Evolutionary conservation across 37 sponge, comb jelly and placozoan species (phyloP).

Genomic region (Aphrocallistes beatrix): DNA sequence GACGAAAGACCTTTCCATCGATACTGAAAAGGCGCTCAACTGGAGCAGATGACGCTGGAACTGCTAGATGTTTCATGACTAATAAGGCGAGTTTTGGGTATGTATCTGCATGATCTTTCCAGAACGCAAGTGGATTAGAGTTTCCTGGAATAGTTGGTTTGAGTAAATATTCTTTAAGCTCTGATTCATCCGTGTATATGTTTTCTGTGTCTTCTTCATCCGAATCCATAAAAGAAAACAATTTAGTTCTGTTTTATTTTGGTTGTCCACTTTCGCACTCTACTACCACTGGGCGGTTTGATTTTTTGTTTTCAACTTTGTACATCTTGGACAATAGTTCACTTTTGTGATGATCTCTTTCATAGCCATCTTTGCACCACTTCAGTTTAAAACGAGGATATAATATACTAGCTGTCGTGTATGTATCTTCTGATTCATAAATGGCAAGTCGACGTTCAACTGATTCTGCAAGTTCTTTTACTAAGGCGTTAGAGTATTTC

Average conservation of each 20-base stretch:
- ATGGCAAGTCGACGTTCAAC: slow-evolving; percentile 16
- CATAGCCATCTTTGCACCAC: slow-evolving; percentile 24
- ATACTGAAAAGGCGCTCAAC: slow-evolving; percentile 16
- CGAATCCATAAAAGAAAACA: slow-evolving; percentile 2
- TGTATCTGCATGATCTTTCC: slow-evolving; percentile 20
- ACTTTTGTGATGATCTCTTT: slow-evolving; percentile 6
- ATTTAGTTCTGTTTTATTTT: slow-evolving; percentile 9
- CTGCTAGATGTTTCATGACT: slow-evolving; percentile 15
- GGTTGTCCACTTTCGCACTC: slow-evolving; percentile 10
- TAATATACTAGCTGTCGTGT: slow-evolving; percentile 21
- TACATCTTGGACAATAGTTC: slow-evolving; percentile 20
- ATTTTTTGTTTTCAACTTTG: slow-evolving; percentile 11
- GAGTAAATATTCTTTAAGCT: slow-evolving; percentile 16
- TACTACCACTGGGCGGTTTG: slow-evolving; percentile 17
- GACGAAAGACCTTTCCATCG: slow-evolving; percentile 12
- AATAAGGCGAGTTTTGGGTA: slow-evolving; percentile 18
- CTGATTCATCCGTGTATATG: slow-evolving; percentile 17
- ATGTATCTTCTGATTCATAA: slow-evolving; percentile 20
- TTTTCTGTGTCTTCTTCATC: slow-evolving; percentile 19
- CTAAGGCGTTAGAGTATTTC: slow-evolving; percentile 20
- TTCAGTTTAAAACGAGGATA: slow-evolving; percentile 30
- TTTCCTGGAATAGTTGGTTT: slow-evolving; percentile 19
- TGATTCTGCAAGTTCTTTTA: slow-evolving; percentile 15
- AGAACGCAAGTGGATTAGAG: slow-evolving; percentile 20
- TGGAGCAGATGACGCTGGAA: slow-evolving; percentile 15